Conservation (phyloP, 2,113 vertebrate species). For the Micronycteris hirsuta region DNA sequence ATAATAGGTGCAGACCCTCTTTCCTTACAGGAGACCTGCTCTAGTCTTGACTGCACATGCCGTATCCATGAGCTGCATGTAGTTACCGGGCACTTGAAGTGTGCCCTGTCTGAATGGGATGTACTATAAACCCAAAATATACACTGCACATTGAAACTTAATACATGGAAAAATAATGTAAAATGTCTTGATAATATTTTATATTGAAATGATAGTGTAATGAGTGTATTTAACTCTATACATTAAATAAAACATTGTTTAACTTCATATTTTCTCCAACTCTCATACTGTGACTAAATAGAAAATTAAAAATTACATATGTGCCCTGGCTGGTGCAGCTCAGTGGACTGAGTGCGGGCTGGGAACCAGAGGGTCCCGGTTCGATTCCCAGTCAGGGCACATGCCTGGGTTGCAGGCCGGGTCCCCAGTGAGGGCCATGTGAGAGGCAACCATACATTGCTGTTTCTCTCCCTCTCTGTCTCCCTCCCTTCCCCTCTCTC, state of each 20-base stretch:
- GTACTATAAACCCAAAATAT: not conserved
- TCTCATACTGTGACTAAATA: not conserved
- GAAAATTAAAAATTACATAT: not conserved
- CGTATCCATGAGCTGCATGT: no score
- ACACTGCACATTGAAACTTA: not conserved
- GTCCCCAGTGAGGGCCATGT: no score
- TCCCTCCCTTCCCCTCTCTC: no score
- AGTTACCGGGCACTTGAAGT: not conserved
- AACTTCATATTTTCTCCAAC: not conserved
- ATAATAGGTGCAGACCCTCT: rapidly evolving
- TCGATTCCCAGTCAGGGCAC: no score
- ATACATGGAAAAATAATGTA: not conserved
- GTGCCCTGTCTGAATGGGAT: not conserved
- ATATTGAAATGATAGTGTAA: not conserved
- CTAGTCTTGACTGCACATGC: rapidly evolving
- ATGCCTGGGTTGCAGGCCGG: no score
- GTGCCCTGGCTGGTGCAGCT: no score
- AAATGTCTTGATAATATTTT: not conserved
- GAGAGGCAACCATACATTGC: no score
- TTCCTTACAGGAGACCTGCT: not conserved
- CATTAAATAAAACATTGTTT: not conserved
- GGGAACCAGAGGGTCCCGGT: no score
- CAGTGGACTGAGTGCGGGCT: no score
- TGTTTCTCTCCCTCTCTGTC: no score
- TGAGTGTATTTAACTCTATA: no score